Base-by-base conservation (phyloP, 2,797 vertebrate species). In the Enoplosus armatus region DNA sequence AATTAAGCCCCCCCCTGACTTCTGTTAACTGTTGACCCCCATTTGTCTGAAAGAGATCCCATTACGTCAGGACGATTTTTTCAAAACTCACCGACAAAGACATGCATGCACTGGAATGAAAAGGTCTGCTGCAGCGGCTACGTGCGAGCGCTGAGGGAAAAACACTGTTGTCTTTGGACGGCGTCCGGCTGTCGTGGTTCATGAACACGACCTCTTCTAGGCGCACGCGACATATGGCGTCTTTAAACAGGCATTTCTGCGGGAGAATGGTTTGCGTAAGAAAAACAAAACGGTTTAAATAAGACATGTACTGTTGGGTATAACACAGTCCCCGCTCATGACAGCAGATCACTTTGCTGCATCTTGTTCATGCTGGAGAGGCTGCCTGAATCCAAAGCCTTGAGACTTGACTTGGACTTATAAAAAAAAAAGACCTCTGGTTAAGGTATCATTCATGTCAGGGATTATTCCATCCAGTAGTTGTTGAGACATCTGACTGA, bases 161-260 rank as follows among this genome's bases (percentile, higher is more conserved):
- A 29, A 29, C 16, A 2, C 9, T 70, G 73, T 37, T 73, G 72
- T 74, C 10, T 26, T 10, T 11, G 33, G 26, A 41, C 22, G 22
- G 67, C 3, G 29, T 41, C 20, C 9, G n/a, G 4, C 51, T 51
- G 61, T 56, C n/a, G n/a, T n/a, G n/a, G n/a, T n/a, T n/a, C 20
- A 35, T 45, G 47, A 73, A 5, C 48, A 35, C 39, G 3, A 31
- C 7, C 43, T 70, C 35, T 31, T 39, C 5, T 5, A 72, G 67
- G 72, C 68, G 39, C 37, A 75, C 67, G 35, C 22, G 20, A 35
- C 56, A 67, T 72, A 58, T 58, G 43, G 56, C n/a, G n/a, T n/a
- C n/a, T n/a, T n/a, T n/a, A n/a, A n/a, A n/a, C n/a, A n/a, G n/a
- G n/a, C n/a, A 16, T 53, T 51, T 37, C 31, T 39, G 18, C 8